Percentiles rank a stretch among this genome's conserved stretches.
Conservation (phyloP, 2,888 invertebrate species). For the Pyrrhia umbra region DNA sequence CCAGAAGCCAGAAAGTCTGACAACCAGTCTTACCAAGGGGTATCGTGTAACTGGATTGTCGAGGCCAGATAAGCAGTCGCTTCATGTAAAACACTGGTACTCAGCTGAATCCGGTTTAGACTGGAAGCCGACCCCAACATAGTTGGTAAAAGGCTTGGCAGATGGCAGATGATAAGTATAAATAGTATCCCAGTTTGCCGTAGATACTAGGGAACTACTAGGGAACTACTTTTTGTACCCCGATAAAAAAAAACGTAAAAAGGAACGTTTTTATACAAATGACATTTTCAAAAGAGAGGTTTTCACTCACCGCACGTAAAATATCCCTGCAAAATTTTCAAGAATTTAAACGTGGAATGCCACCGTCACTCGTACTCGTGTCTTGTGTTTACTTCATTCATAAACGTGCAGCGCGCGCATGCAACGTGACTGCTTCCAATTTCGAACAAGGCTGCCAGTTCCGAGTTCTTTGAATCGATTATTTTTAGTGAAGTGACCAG, state of each 20-base stretch:
- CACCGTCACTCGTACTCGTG: conserved; percentile 15
- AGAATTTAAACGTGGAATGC: conserved; percentile 35
- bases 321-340: conserved; percentile 11
- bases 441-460: conserved; percentile 34
- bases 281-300: background rate
- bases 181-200: too few species aligned
- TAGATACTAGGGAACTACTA: too few species aligned
- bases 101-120: too few species aligned
- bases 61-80: too few species aligned
- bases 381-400: conserved; percentile 57
- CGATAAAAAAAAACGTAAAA: background rate
- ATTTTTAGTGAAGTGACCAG: conserved; percentile 48
- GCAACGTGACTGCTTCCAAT: conserved; percentile 51
- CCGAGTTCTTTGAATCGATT: conserved; percentile 46
- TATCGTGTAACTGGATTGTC: too few species aligned
- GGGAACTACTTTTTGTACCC: too few species aligned
- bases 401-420: conserved; percentile 33
- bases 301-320: background rate
- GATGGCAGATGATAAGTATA: too few species aligned
- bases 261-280: background rate
- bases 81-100: too few species aligned
- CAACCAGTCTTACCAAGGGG: too few species aligned
- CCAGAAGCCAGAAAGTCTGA: too few species aligned
- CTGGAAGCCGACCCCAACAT: too few species aligned
- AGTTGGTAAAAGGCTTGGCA: too few species aligned